phyloP scores from a whole-genome alignment of 1,140 invertebrate genomes.

The Lordiphosa collinella region DNA sequence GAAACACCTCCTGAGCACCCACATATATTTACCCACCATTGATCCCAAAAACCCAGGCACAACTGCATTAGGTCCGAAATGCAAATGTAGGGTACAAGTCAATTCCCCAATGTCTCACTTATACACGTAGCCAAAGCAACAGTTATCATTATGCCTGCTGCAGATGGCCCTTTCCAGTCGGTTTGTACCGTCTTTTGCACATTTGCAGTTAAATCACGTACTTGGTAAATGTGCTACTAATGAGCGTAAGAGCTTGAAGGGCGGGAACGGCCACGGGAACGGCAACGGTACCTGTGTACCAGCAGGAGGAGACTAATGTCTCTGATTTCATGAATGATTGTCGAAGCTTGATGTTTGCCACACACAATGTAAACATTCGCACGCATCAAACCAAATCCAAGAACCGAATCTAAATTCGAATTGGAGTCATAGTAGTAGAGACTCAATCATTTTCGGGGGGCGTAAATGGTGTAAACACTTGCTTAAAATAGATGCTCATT shows the following conservation, averaged over 20 bases:
- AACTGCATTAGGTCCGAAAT: constrained; percentile 37
- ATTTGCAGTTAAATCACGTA: constrained; percentile 76
- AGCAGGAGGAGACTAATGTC: constrained; percentile 46
- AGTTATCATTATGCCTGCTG: constrained; percentile 44
- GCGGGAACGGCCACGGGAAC: neutral
- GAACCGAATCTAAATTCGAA: constrained; percentile 18
- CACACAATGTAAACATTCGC: neutral
- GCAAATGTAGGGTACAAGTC: constrained; percentile 33
- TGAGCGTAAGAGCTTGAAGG: constrained; percentile 52
- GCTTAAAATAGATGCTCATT: constrained; percentile 51
- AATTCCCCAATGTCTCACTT: constrained; percentile 31
- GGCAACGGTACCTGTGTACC: neutral
- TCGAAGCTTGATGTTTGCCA: constrained; percentile 21
- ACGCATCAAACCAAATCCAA: neutral
- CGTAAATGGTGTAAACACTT: constrained; percentile 18
- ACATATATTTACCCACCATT: no score
- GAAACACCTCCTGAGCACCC: no score
- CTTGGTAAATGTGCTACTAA: constrained; percentile 71
- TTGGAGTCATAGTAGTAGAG: no score
- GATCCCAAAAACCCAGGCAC: no score
- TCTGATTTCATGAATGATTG: constrained; percentile 71
- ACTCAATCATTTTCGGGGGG: constrained; percentile 50
- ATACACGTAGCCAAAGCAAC: constrained; percentile 29
- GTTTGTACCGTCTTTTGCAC: constrained; percentile 39
- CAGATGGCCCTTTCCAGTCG: neutral